phyloP scores from a whole-genome alignment of 2,797 vertebrate species.

The Philypnodon macrostomus region DNA sequence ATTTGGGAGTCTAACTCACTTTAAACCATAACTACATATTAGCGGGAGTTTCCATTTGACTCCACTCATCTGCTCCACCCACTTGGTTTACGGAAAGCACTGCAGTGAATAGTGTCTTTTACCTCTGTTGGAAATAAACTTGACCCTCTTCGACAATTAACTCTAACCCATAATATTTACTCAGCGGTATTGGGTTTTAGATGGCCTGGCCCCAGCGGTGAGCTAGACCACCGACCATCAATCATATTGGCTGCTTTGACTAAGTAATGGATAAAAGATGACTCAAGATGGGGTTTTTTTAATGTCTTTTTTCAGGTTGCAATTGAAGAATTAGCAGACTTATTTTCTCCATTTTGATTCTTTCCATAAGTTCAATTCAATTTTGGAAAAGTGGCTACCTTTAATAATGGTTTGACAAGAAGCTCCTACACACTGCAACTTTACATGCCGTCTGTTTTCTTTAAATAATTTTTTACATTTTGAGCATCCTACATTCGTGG shows the following conservation, averaged over 20 bases:
- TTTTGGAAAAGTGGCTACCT: no score
- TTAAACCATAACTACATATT: no score
- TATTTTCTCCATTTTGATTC: not conserved
- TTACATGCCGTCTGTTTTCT: not conserved
- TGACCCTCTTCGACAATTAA: slow-evolving; percentile 70
- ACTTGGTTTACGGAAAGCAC: slow-evolving; percentile 33
- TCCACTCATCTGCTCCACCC: slow-evolving; percentile 26
- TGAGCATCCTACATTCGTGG: slow-evolving; percentile 1
- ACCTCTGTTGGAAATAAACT: slow-evolving; percentile 61
- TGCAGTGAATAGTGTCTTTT: slow-evolving; percentile 60
- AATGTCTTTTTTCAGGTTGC: no score
- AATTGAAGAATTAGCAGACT: no score
- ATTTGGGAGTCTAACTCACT: no score
- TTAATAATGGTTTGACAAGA: no score
- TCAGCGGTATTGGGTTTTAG: slow-evolving; percentile 56
- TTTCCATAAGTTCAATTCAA: no score
- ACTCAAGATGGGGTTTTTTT: not conserved
- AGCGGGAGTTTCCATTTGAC: slow-evolving; percentile 18
- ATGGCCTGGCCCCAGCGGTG: slow-evolving; percentile 46
- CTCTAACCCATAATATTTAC: slow-evolving; percentile 75
- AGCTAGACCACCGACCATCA: slow-evolving; percentile 45
- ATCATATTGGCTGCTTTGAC: slow-evolving; percentile 26
- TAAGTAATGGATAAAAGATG: slow-evolving; percentile 6
- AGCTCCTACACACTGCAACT: no score
- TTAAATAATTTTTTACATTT: not conserved